Evolutionary conservation across 2,113 vertebrate species (phyloP), one percentile per base, ranked within the genome.

Genomic region (Crotalus tigris): DNA sequence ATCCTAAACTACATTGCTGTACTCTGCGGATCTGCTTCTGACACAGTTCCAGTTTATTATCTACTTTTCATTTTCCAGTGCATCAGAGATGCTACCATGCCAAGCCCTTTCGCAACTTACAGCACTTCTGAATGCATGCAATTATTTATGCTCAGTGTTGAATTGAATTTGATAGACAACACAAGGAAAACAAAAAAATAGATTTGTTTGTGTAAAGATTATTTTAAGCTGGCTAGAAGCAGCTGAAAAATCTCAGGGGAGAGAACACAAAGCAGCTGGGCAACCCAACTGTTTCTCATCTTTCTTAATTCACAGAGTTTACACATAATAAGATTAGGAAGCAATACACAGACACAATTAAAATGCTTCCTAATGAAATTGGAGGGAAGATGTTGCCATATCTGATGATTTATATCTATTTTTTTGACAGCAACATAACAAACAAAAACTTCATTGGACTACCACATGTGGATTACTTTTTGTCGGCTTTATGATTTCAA

Each of bases 201-300:
- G 93, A 97, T 97, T 97, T 97, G 94, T 97, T 97, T 97, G 96
- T 33, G 1, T 58, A 96, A 94, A 97, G 96, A 97, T 97, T 97
- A 96, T 94, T 94, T 94, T 97, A 97, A 97, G 96, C 26, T 93
- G 96, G 61, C 95, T 95, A 64, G 94, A 97, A 97, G 96, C 94
- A 94, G 85, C 12, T 90, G 91, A 55, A 90, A 96, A 94, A 64
- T 96, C 97, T 96, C 95, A 94, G 21, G 95, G 93, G 96, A 94
- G 94, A 64, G 92, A 97, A 95, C 91, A 94, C 93, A 95, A 97
- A 95, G n/a, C 53, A 91, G 93, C 69, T 49, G 93, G n/a, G 88
- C 29, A 90, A 93, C 96, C 91, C 93, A 69, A 87, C 29, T 0
- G 88, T 64, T 61, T 97, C 94, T 97, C 96, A 93, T 96, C 93